These are phyloP conservation scores for Neotoxoptera formosana DNA, from an alignment of 1,140 invertebrate genomes.

Conservation along the genomic window DNA sequence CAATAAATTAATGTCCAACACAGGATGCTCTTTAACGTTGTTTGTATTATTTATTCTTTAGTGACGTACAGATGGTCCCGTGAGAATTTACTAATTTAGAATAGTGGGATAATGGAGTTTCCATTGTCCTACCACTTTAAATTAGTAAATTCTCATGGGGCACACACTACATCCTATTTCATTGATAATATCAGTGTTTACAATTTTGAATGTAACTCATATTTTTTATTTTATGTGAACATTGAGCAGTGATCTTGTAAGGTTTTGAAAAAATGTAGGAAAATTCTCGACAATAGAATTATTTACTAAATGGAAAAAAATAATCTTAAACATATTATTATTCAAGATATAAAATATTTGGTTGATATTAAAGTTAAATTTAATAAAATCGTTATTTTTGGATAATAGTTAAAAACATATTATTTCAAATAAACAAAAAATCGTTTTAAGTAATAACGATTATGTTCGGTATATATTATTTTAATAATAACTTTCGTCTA, in stretches of 20 bases:
- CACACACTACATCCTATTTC: slow-evolving; percentile 19
- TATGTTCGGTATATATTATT: background rate
- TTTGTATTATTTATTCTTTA: slow-evolving; percentile 40
- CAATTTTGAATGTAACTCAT: background rate
- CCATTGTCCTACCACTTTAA: slow-evolving; percentile 42
- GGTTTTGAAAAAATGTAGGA: background rate
- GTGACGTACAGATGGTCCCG: slow-evolving; percentile 28
- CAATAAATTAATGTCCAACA: slow-evolving; percentile 15
- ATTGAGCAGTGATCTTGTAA: background rate
- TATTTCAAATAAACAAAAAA: background rate
- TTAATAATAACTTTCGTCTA: background rate
- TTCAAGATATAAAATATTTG: background rate
- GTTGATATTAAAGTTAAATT: background rate
- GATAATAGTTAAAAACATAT: background rate
- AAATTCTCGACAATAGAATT: background rate
- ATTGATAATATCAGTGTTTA: slow-evolving; percentile 39
- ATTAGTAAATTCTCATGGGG: slow-evolving; percentile 2
- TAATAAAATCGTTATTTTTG: background rate
- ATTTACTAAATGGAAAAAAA: background rate
- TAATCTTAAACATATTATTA: background rate
- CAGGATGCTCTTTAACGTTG: background rate
- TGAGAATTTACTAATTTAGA: slow-evolving; percentile 50
- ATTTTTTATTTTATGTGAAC: background rate
- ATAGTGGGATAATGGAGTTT: slow-evolving; percentile 22
- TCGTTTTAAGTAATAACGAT: background rate